These are phyloP conservation scores for Neoseiulus cucumeris DNA, from an alignment of 1,140 invertebrate genomes.

Conservation along the genomic window DNA sequence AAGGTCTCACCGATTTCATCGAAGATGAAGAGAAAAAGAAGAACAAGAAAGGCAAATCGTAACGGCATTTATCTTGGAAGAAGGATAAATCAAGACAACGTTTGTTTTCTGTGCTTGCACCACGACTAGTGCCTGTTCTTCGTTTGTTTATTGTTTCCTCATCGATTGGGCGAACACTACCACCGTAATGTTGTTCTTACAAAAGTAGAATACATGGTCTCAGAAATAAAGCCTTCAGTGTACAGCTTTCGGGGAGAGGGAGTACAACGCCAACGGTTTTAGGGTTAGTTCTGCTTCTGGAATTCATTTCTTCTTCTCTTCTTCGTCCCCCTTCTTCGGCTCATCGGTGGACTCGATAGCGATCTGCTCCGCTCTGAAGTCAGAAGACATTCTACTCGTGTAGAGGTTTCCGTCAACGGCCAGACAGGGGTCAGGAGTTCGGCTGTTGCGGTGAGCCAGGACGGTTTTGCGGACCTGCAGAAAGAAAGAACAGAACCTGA, in stretches of 20 bases:
- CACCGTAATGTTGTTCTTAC: no score
- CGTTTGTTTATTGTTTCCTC: no score
- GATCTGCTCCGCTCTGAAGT: not conserved
- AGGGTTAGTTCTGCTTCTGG: no score
- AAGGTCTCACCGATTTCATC: not conserved
- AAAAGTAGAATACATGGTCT: no score
- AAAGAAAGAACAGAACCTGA: not conserved
- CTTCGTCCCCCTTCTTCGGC: not conserved
- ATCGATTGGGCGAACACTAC: no score
- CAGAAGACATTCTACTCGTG: not conserved
- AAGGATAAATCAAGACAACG: no score
- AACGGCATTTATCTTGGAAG: no score
- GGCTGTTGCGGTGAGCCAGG: constrained; percentile 1
- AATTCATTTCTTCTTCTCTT: not conserved
- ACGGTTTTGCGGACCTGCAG: not conserved
- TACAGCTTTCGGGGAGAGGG: no score
- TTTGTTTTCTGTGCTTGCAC: no score
- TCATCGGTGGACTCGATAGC: not conserved
- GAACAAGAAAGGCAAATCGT: not conserved
- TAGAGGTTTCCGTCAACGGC: not conserved
- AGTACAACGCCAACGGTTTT: no score
- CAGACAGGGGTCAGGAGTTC: not conserved
- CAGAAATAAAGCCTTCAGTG: no score
- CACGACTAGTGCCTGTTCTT: no score
- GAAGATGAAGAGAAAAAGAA: not conserved